A percentile compares a stretch with the other conserved stretches of the same genome.
Evolutionary conservation across 2,888 invertebrate genomes (phyloP).

Genomic region (Macaria notata): DNA sequence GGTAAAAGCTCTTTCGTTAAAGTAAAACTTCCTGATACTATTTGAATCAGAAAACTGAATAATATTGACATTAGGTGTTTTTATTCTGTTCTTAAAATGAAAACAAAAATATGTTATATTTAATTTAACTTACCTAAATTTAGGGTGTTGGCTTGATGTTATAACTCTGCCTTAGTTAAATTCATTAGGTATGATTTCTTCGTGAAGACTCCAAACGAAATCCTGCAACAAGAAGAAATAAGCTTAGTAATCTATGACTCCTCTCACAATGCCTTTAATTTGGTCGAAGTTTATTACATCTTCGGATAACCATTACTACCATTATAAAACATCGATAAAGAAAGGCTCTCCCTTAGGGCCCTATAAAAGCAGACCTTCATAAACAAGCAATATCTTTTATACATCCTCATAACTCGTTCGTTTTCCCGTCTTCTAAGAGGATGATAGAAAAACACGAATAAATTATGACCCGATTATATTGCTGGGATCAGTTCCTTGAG

Average conservation of each 20-base stretch:
- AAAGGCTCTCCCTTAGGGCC: conserved; percentile 58
- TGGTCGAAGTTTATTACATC: conserved; percentile 59
- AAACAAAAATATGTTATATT: no score
- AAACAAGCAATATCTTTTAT: conserved; percentile 76
- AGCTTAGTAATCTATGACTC: conserved; percentile 1
- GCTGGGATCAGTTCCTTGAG: conserved; percentile 28
- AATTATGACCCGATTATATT: conserved; percentile 30
- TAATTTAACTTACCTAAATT: conserved; percentile 60
- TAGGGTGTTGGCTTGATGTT: conserved; percentile 68
- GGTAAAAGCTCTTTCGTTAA: conserved; percentile 32
- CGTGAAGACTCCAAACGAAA: conserved; percentile 34
- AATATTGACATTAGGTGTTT: no score
- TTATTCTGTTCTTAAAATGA: no score
- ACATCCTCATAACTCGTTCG: conserved; percentile 62
- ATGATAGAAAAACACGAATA: conserved; percentile 44
- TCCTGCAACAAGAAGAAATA: conserved; percentile 63
- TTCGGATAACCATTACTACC: conserved; percentile 60
- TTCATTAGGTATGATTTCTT: conserved; percentile 57
- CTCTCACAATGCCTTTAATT: conserved; percentile 37
- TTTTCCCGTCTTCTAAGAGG: conserved; percentile 51
- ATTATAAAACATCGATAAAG: conserved; percentile 67
- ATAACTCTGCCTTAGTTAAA: conserved; percentile 57
- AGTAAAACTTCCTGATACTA: conserved; percentile 28
- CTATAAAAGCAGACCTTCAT: conserved; percentile 72
- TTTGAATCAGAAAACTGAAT: no score